phyloP scores from a whole-genome alignment of 2,113 vertebrate genomes.

The Bubo scandiacus region DNA sequence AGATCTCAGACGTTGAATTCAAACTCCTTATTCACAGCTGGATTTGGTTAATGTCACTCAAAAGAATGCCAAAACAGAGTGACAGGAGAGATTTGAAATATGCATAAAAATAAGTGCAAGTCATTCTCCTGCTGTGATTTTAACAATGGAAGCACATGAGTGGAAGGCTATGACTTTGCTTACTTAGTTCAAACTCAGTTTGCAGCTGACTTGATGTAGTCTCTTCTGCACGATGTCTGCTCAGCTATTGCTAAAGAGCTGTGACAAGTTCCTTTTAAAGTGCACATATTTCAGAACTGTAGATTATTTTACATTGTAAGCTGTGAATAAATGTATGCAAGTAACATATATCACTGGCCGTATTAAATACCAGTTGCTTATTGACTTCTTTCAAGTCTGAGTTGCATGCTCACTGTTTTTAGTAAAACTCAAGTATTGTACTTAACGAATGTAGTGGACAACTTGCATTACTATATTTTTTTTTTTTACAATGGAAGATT shows the following conservation, averaged over 20 bases:
- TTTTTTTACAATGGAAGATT: constrained; percentile 36
- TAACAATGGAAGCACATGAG: background rate
- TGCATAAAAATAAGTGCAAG: background rate
- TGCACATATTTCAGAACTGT: constrained; percentile 54
- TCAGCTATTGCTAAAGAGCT: background rate
- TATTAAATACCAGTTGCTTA: constrained; percentile 49
- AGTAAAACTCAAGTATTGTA: constrained; percentile 41
- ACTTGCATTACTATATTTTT: constrained; percentile 35
- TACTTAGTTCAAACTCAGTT: background rate
- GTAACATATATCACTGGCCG: constrained; percentile 15
- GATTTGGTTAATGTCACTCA: background rate
- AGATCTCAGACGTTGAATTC: background rate
- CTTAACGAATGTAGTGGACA: constrained; percentile 47
- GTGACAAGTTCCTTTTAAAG: constrained; percentile 47
- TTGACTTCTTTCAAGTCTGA: constrained; percentile 38
- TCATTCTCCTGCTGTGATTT: background rate
- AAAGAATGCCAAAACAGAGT: background rate
- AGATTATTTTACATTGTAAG: constrained; percentile 52
- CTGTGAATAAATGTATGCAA: constrained; percentile 74
- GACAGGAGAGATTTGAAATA: background rate
- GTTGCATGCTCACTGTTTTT: constrained; percentile 43
- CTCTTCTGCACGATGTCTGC: background rate
- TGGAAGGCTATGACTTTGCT: background rate
- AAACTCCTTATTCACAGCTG: background rate
- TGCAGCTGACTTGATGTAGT: constrained; percentile 41